These are phyloP conservation scores for Micronisus gabar DNA, from an alignment of 2,113 vertebrate genomes.

Conservation along the genomic window DNA sequence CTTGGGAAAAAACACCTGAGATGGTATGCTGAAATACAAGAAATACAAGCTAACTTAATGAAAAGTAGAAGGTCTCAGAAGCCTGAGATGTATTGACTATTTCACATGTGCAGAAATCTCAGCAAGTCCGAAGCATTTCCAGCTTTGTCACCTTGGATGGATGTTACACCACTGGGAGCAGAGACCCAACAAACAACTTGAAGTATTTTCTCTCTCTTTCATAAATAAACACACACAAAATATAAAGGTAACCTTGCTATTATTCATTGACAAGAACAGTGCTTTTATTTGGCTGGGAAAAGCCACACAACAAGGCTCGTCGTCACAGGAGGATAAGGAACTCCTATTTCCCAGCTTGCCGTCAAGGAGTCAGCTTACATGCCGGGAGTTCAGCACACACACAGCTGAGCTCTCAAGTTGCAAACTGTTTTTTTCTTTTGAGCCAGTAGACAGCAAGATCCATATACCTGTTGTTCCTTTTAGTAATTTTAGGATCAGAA, in stretches of 20 bases:
- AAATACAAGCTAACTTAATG: background rate
- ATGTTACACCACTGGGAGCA: background rate
- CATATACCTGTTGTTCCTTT: background rate
- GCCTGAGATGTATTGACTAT: rapidly evolving
- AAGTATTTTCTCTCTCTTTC: background rate
- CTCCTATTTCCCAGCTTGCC: background rate
- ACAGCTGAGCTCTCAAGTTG: background rate
- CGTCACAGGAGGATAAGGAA: background rate
- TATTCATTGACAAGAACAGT: background rate
- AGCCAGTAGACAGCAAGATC: background rate
- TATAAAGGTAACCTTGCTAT: background rate
- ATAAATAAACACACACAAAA: background rate
- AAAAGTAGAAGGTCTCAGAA: background rate
- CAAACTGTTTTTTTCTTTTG: background rate
- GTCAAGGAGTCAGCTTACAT: background rate
- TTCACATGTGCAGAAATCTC: background rate
- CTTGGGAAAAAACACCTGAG: constrained; percentile 62
- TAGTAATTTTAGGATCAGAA: background rate
- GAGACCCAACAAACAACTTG: background rate
- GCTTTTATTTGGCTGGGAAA: background rate
- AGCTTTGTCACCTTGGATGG: background rate
- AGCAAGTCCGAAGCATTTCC: background rate
- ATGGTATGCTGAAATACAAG: constrained; percentile 30
- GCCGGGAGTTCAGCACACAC: background rate
- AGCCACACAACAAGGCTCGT: background rate